Conservation (phyloP, 2,888 invertebrate genomes). For the Synergus itoensis region DNA sequence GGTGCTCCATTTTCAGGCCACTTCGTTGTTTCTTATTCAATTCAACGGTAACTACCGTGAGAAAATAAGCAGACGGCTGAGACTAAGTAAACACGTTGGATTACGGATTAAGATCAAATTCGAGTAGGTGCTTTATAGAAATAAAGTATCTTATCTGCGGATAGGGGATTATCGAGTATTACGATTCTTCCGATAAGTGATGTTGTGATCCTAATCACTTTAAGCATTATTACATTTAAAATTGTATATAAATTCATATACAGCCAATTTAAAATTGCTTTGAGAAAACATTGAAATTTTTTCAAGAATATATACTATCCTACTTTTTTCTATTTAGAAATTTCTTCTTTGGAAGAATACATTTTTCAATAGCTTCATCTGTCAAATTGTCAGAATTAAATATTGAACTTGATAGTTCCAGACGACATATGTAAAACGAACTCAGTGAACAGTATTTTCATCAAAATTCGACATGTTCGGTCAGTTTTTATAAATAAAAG, state of each 20-base stretch:
- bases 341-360: no score
- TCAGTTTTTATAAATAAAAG: background rate
- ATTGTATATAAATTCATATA: background rate
- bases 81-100: conserved; percentile 74
- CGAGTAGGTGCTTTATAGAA: conserved; percentile 70
- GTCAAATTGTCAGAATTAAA: no score
- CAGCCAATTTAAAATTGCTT: background rate
- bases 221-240: background rate
- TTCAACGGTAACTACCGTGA: conserved; percentile 53
- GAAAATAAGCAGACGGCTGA: conserved; percentile 67
- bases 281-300: background rate
- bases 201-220: background rate
- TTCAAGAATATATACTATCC: background rate
- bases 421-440: no score
- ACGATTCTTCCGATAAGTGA: background rate
- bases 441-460: no score
- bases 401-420: no score
- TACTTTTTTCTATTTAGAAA: no score
- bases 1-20: background rate
- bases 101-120: conserved; percentile 77
- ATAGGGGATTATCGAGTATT: conserved; percentile 11
- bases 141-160: conserved; percentile 67
- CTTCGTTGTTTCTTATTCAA: background rate
- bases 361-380: no score
- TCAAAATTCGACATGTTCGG: no score